Base-by-base conservation (phyloP, 2,888 invertebrate genomes). In the Lithophane semibrunnea region DNA sequence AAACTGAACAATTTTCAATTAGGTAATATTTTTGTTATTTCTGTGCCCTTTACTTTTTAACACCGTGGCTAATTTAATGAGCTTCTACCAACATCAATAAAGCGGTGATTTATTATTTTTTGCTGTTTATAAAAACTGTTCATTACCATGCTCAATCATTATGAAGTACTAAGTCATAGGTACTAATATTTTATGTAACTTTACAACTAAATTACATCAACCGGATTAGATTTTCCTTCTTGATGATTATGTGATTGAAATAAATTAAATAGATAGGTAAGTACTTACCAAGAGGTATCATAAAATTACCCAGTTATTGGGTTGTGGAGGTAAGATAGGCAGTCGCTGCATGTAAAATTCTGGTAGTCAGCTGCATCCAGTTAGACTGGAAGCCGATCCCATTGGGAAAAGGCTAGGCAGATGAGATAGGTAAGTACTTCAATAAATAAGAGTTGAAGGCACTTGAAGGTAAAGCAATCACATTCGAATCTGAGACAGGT, bases 161-260 rank as follows among this genome's bases (percentile, higher is more conserved):
- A 52, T 74, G 24, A 78, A 73, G 68, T 64, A 67, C 42, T 13
- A n/a, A 54, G 37, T 73, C 0, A 29, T 29, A n/a, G n/a, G n/a
- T n/a, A 29, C 29, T 29, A 65, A 60, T 65, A 3, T 65, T 66
- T 76, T 72, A 87, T 78, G 93, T 80, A 93, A 93, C 84, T 88
- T 92, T 86, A 88, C 18, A 69, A 73, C 64, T 83, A 92, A 91
- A 88, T 94, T 93, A 87, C 93, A 85, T 91, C 90, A 90, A 88
- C 83, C 65, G 10, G 44, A 66, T 74, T 72, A 63, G 24, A 49
- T 74, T 79, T 75, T 72, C 54, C 63, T 73, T 49, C 18, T 70
- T 13, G 16, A 49, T 80, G 56, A 54, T 29, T 70, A 47, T 61
- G 60, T 64, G 29, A 16, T 3, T 60, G 8, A 60, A 60, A 56